Conservation (phyloP, 2,888 invertebrate species). For the Sturmia bella region DNA sequence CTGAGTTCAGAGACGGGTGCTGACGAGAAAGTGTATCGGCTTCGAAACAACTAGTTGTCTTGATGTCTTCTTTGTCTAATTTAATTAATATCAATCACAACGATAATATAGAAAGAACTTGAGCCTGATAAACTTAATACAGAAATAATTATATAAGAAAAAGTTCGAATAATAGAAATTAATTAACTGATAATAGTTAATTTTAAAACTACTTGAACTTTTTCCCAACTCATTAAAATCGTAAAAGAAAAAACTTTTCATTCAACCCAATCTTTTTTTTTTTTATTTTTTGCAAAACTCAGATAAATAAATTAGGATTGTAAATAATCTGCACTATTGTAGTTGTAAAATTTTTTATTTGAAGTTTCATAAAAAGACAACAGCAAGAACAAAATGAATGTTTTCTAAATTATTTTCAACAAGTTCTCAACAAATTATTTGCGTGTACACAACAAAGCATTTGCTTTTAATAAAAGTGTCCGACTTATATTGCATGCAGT, state of each 20-base stretch:
- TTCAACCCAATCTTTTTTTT: conserved; percentile 7
- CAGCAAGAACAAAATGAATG: conserved; percentile 14
- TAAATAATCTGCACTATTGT: conserved; percentile 20
- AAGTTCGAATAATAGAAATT: too few relatives aligned
- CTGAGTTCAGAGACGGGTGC: too few relatives aligned
- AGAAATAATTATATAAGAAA: too few relatives aligned
- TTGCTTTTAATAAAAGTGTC: conserved; percentile 13
- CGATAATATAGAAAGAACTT: too few relatives aligned
- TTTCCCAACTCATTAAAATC: neutral
- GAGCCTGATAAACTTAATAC: too few relatives aligned
- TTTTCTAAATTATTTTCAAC: conserved; percentile 33
- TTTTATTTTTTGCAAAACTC: conserved; percentile 17
- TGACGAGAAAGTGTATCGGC: too few relatives aligned
- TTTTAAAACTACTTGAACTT: too few relatives aligned
- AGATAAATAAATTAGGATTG: neutral
- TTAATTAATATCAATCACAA: too few relatives aligned
- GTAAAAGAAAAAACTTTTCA: neutral
- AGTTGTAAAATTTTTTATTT: conserved; percentile 15
- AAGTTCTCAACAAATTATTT: neutral
- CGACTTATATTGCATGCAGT: conserved; percentile 8
- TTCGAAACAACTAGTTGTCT: too few relatives aligned
- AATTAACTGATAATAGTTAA: too few relatives aligned
- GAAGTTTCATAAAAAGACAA: neutral
- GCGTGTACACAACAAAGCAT: neutral
- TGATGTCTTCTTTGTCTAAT: too few relatives aligned